Base-by-base conservation (phyloP, 1,140 invertebrate genomes). In the Harpegnathos saltator region DNA sequence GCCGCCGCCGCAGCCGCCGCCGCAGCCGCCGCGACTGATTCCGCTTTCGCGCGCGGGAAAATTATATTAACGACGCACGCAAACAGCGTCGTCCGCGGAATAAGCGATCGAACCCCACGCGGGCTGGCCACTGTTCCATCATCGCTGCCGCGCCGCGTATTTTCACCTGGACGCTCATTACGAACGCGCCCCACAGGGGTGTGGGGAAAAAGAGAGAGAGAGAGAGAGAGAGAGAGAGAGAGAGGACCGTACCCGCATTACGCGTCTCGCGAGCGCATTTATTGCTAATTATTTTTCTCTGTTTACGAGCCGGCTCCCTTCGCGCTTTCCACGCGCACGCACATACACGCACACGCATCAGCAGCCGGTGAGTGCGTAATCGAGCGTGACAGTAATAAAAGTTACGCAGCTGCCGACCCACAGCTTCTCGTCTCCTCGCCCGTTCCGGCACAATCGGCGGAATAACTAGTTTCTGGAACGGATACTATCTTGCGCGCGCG, bases 261-360 rank as follows among this genome's bases (percentile, higher is more conserved):
- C 38, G 65, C 74, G 65, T 72, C 48, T 66, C 19, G 38, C 15
- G 22, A 78, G 48, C 38, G 38, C 73, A 71, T 84, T 87, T 81
- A 84, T 84, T 84, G 63, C 82, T 82, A 87, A 88, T 87, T 84
- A 87, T 87, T 81, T 87, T 75, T 71, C 82, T 61, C 24, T 33
- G 22, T 84, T 87, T 84, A 84, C 54, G 74, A 72, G 44, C 56
- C 24, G 24, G 48, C 24, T 19, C 59, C 26, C 26, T 62, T n/a
- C n/a, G n/a, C n/a, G n/a, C n/a, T 81, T 85, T 62, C 56, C 69
- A 52, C 54, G 26, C 81, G 3, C 44, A 74, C 65, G 11, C 38
- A 44, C 38, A 44, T 9, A 44, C 38, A 44, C 38, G 11, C 38
- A 44, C 3, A 11, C 38, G 38, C 38, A 9, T 9, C n/a, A n/a